Conservation (phyloP, 1,140 invertebrate species). For the Acyrthosiphon pisum region DNA sequence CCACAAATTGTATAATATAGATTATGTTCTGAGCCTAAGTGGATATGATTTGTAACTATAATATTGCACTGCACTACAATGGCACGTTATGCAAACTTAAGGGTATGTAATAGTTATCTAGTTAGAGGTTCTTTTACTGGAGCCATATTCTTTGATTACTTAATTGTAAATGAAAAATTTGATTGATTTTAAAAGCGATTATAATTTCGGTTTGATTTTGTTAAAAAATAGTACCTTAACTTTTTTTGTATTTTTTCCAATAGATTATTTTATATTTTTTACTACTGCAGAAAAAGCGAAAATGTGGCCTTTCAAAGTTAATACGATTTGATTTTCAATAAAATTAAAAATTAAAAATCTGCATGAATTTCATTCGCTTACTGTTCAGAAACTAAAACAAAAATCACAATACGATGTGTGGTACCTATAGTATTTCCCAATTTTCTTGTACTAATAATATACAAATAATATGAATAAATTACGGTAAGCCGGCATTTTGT, state of each 20-base stretch:
- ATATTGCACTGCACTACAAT: background rate
- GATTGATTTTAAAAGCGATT: too few species aligned
- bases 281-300: background rate
- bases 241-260: background rate
- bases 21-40: background rate
- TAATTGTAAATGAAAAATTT: background rate
- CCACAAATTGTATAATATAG: background rate
- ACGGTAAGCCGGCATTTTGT: background rate
- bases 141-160: background rate
- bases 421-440: background rate
- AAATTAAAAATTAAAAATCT: background rate
- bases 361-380: background rate
- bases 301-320: background rate
- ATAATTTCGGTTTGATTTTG: background rate
- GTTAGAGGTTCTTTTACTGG: background rate
- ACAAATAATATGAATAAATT: background rate
- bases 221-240: too few species aligned
- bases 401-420: background rate
- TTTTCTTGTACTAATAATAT: background rate
- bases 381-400: background rate
- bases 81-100: background rate
- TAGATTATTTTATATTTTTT: background rate
- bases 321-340: background rate
- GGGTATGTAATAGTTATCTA: background rate
- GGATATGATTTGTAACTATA: background rate